phyloP scores from a whole-genome alignment of 2,797 vertebrate species.

The Phoeniculus purpureus region DNA sequence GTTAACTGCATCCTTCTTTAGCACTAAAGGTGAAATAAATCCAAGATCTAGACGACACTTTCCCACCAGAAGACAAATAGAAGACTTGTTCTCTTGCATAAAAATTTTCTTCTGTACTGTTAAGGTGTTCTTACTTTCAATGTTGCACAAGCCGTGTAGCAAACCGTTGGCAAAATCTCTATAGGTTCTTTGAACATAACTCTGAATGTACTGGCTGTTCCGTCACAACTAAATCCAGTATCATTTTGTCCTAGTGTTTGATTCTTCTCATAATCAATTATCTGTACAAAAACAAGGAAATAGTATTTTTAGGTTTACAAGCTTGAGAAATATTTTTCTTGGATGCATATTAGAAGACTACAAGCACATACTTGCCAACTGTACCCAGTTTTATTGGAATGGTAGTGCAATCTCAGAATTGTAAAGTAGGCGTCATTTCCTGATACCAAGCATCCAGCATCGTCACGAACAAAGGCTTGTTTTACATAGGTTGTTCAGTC shows the following conservation, averaged over 20 bases:
- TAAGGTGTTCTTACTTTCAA: conserved; percentile 84
- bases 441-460: neutral
- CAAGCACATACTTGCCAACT: neutral
- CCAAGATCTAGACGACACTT: neutral
- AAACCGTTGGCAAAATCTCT: conserved; percentile 94
- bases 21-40: neutral
- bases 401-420: neutral
- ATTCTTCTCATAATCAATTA: conserved; percentile 85
- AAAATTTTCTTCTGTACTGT: neutral
- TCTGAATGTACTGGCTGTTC: conserved; percentile 93
- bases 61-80: neutral
- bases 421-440: neutral
- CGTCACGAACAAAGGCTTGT: rapidly evolving
- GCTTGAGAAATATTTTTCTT: neutral
- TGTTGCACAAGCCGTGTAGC: conserved; percentile 95
- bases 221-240: conserved; percentile 93
- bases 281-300: conserved; percentile 66
- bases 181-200: conserved; percentile 99
- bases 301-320: neutral
- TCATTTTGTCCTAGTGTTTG: conserved; percentile 83
- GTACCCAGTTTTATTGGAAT: neutral
- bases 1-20: neutral
- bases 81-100: neutral
- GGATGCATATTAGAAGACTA: neutral
- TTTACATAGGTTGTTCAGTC: neutral